These are phyloP conservation scores for Salpingus planirostris DNA, from an alignment of 2,888 invertebrate species.

Conservation along the genomic window DNA sequence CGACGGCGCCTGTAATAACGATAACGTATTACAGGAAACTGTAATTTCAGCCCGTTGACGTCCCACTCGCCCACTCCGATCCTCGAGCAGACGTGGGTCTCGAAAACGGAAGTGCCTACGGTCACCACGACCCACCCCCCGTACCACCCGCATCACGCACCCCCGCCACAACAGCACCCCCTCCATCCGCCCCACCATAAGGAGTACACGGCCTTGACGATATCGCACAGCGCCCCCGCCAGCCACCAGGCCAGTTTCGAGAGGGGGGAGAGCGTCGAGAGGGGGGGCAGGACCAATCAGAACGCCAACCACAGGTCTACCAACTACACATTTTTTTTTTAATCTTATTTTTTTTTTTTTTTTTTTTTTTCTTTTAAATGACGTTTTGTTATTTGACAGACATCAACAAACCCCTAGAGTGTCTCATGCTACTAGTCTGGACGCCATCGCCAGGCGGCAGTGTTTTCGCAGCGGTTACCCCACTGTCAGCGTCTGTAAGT, in stretches of 20 bases:
- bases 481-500: slow-evolving; percentile 52
- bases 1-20: not conserved
- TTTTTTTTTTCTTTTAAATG: too few species aligned
- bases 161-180: not conserved
- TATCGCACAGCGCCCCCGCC: slow-evolving; percentile 40
- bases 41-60: slow-evolving; percentile 43
- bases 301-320: too few species aligned
- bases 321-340: too few species aligned
- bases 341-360: too few species aligned
- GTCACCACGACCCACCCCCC: slow-evolving; percentile 25
- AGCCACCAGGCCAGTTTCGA: slow-evolving; percentile 42
- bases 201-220: slow-evolving; percentile 37
- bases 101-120: slow-evolving; percentile 34
- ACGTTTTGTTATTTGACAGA: too few species aligned
- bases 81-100: slow-evolving; percentile 42
- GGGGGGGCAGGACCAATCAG: too few species aligned
- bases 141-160: too few species aligned
- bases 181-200: slow-evolving; percentile 22
- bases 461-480: slow-evolving; percentile 44
- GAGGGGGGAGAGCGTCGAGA: slow-evolving; percentile 38
- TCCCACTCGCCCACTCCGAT: slow-evolving; percentile 47
- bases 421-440: slow-evolving; percentile 51
- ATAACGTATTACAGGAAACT: not conserved
- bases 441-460: slow-evolving; percentile 48
- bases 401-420: slow-evolving; percentile 34